Conservation (phyloP, 2,888 invertebrate genomes). For the Nemotelus nigrinus region DNA sequence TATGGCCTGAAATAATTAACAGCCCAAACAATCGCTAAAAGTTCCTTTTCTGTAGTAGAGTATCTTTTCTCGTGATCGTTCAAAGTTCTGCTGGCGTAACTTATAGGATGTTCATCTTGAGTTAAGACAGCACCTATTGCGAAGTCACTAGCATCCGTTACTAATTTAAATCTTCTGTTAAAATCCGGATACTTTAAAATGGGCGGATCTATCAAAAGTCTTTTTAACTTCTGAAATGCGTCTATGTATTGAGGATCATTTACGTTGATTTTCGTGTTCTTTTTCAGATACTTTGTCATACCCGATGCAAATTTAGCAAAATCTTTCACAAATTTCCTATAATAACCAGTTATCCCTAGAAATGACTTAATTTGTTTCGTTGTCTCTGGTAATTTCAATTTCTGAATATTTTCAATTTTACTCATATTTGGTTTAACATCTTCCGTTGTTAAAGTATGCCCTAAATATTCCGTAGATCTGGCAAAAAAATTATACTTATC, state of each 20-base stretch:
- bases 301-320: constrained; percentile 50
- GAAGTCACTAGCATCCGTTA: constrained; percentile 46
- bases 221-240: constrained; percentile 48
- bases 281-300: constrained; percentile 46
- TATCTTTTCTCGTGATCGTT: constrained; percentile 41
- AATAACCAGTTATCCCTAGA: constrained; percentile 52
- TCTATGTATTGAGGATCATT: constrained; percentile 26
- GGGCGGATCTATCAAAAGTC: constrained; percentile 45
- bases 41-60: constrained; percentile 39
- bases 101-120: constrained; percentile 29
- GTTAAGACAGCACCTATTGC: constrained; percentile 22
- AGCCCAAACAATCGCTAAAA: constrained; percentile 43
- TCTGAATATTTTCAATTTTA: constrained; percentile 52
- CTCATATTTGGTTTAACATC: constrained; percentile 54
- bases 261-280: constrained; percentile 31
- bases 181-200: constrained; percentile 50
- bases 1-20: constrained; percentile 43
- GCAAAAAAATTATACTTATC: constrained; percentile 55
- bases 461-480: constrained; percentile 48
- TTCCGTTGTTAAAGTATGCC: constrained; percentile 53
- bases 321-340: constrained; percentile 53
- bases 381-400: constrained; percentile 51
- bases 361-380: constrained; percentile 52
- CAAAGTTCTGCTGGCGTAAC: constrained; percentile 23
- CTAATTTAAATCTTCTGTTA: constrained; percentile 48